phyloP scores from a whole-genome alignment of 2,797 vertebrate species.

The Hippoglossus hippoglossus region DNA sequence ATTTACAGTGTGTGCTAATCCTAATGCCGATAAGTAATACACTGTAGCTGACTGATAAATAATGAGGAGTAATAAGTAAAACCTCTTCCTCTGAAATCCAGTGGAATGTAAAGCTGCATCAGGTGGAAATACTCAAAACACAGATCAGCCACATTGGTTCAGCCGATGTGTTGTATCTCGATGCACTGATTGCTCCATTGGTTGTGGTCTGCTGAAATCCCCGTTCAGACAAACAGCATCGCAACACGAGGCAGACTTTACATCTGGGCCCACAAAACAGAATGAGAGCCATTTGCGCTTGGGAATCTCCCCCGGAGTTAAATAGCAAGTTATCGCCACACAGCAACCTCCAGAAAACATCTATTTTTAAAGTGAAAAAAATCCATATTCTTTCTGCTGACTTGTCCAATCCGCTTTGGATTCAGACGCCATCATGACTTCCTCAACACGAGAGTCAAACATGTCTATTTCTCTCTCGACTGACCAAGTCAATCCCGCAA shows the following conservation, averaged over 20 bases:
- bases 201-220: neutral
- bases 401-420: constrained; percentile 2
- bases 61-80: no score
- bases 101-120: no score
- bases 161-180: no score
- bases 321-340: neutral
- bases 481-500: constrained; percentile 12
- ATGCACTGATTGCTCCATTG: no score
- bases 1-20: no score
- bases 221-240: neutral
- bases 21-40: no score
- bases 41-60: no score
- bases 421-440: constrained; percentile 7
- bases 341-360: neutral
- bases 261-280: neutral
- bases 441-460: constrained; percentile 11
- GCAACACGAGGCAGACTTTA: neutral
- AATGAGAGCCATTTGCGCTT: neutral
- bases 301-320: constrained; percentile 3
- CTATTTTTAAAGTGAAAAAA: neutral
- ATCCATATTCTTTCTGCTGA: neutral
- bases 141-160: no score
- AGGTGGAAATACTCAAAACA: no score
- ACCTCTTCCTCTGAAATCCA: no score
- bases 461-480: constrained; percentile 13